Base-by-base conservation (phyloP, 2,888 invertebrate genomes). In the Zonitis immaculata region DNA sequence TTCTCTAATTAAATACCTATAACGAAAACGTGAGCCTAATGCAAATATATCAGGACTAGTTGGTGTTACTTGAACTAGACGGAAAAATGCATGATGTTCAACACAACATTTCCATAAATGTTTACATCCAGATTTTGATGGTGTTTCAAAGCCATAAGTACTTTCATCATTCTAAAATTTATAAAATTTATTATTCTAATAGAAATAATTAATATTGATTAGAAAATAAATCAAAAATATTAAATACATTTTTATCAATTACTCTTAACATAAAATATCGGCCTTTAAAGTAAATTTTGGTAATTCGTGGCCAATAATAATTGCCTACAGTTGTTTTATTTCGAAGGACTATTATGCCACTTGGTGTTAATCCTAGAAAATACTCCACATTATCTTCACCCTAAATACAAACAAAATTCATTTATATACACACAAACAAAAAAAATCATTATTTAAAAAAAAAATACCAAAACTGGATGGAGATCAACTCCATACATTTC, bases 401-500 rank as follows among this genome's bases (percentile, higher is more conserved):
- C 95, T 95, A 44, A 44, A 52, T 27, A 12, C 7, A 52, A 20
- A 44, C 16, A 20, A 18, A 18, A 44, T 45, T 39, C n/a, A 43
- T 30, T 26, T n/a, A n/a, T n/a, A n/a, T n/a, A n/a, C n/a, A n/a
- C n/a, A n/a, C n/a, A n/a, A n/a, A n/a, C n/a, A n/a, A n/a, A n/a
- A n/a, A n/a, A n/a, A n/a, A n/a, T n/a, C n/a, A n/a, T n/a, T n/a
- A n/a, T n/a, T 44, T 14, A 47, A 46, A 6, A 30, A 53, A 49
- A 49, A 49, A 12, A 39, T 58, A 95, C 95, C 86, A 95, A 78
- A 57, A 96, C 96, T 47, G 95, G 95, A 80, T 97, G 96, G 66
- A 96, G 83, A 80, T 97, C 96, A 45, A 96, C 95, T 47, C 97
- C 97, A 73, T 96, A 97, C 92, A 96, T 94, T 76, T 97, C 96